Percentiles rank a stretch among this genome's conserved stretches.
Conservation (phyloP, 2,113 vertebrate species). For the rat (Rattus norvegicus) region DNA sequence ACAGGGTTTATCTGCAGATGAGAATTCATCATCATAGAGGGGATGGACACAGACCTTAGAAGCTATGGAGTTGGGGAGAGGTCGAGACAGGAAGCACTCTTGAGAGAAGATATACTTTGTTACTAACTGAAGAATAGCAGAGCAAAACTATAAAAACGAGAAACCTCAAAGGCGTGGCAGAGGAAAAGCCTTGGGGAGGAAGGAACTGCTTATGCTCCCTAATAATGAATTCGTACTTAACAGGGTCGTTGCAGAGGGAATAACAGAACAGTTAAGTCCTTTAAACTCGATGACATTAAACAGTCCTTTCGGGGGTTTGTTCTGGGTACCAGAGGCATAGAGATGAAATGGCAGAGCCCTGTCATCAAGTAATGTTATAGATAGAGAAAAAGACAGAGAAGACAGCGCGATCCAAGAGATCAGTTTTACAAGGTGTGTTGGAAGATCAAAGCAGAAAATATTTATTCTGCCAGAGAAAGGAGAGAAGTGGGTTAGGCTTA, state of each 20-base stretch:
- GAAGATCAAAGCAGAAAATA: constrained; percentile 10
- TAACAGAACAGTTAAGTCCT: not conserved
- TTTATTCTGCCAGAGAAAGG: not conserved
- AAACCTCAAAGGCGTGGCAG: not conserved
- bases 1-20: constrained; percentile 25
- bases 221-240: not conserved
- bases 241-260: not conserved
- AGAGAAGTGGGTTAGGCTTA: not conserved
- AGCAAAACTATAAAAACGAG: constrained; percentile 2
- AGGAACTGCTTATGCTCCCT: not conserved
- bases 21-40: not conserved
- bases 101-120: not conserved
- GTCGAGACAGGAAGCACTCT: not conserved
- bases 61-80: not conserved
- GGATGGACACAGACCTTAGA: not conserved
- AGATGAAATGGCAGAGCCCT: not conserved
- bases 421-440: not conserved
- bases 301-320: constrained; percentile 4
- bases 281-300: constrained; percentile 36
- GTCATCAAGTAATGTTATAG: not conserved
- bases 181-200: not conserved
- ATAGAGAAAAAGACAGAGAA: not conserved
- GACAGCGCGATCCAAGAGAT: not conserved
- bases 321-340: not conserved
- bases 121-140: not conserved